phyloP scores from a whole-genome alignment of 2,113 vertebrate genomes.

The Antechinus flavipes region DNA sequence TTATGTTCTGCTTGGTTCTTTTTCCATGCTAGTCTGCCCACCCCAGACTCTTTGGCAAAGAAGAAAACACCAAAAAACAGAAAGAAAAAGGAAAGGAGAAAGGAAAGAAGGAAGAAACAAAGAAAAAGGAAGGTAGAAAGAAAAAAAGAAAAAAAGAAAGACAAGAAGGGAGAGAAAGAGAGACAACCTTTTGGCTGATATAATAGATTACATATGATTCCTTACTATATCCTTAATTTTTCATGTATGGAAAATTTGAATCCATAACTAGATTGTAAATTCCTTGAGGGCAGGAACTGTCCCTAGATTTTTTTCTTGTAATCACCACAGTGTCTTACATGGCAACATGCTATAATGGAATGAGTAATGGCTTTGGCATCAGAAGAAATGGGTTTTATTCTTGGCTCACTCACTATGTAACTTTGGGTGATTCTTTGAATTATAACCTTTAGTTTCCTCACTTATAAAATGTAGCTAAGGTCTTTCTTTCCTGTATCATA shows the following conservation, averaged over 20 bases:
- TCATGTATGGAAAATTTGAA: not conserved
- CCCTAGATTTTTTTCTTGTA: not conserved
- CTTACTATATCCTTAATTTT: not conserved
- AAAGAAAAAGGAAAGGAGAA: too few species aligned
- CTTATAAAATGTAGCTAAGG: not conserved
- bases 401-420: not conserved
- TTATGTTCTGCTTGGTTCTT: not conserved
- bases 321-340: fast-evolving
- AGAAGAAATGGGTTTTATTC: not conserved
- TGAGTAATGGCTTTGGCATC: not conserved
- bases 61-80: too few species aligned
- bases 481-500: not conserved
- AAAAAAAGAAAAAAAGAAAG: not conserved
- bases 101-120: too few species aligned
- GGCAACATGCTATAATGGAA: fast-evolving
- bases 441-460: not conserved
- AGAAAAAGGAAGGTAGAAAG: too few species aligned
- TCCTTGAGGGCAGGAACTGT: fast-evolving
- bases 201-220: not conserved
- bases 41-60: not conserved
- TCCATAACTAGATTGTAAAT: too few species aligned
- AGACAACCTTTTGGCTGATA: not conserved
- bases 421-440: not conserved
- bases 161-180: too few species aligned
- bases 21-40: not conserved